Evolutionary conservation across 2,113 vertebrate species (phyloP), one percentile per base, ranked within the genome.

Genomic region (Stomatorhinus ivindoensis): DNA sequence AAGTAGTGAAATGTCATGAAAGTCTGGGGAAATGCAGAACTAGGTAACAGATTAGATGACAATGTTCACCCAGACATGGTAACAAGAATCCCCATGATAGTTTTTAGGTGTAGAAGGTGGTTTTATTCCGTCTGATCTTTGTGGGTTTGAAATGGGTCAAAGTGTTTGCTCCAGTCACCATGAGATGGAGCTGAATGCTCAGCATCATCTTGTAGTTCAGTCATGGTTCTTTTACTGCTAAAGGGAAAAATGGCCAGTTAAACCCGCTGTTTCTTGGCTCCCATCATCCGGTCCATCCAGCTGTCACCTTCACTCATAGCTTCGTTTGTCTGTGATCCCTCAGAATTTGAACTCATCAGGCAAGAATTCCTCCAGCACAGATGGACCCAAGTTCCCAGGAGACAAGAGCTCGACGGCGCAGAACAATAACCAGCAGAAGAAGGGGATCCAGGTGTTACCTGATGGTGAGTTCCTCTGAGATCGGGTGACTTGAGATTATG

Each of bases 401-500:
- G 98, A 99, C 95, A 99, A 99, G 96, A 98, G 97, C 92, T 96
- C 97, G 92, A 98, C 97, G 93, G 97, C 97, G 96, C 98, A 98
- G 97, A 99, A 99, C 95, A 99, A 99, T 96, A 99, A 99, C 96
- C 98, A 98, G 96, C 97, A 98, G 96, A 99, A 99, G 97, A 99
- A 99, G 96, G 98, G 98, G 95, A 99, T 99, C 95, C 98, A 99
- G 96, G 98, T 99, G 96, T 97, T 99, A 96, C 97, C 98, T 93
- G 98, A 99, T 93, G 98, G 98, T 99, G 95, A 95, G 35, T 31
- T 50, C 48, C 48, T 10, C 48, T 21, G 24, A 84, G 13, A 19
- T 24, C 0, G 4, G 3, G 69, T 1, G 69, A 39, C 69, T 24
- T 76, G 31, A 76, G 31, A 39, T 17, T 6, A 0, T 39, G 31